Conservation (phyloP, 1,140 invertebrate species). For the Drosophila sp. region DNA sequence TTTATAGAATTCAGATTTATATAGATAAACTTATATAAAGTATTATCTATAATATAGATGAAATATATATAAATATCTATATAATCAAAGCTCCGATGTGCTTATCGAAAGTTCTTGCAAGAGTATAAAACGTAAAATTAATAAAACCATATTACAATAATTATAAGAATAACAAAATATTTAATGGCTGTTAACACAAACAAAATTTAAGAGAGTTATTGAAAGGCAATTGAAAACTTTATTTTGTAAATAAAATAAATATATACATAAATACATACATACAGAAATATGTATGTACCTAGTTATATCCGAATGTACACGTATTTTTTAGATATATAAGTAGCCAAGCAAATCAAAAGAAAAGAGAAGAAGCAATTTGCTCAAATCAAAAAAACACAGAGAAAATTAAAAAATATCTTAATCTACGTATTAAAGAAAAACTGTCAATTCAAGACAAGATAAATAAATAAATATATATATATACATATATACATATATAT, state of each 20-base stretch:
- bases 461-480: conserved; percentile 34
- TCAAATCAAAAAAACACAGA: conserved; percentile 41
- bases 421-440: conserved; percentile 27
- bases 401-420: conserved; percentile 19
- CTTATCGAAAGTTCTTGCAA: neutral
- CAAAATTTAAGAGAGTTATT: conserved; percentile 19
- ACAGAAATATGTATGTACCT: neutral
- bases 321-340: conserved; percentile 8
- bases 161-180: conserved; percentile 58
- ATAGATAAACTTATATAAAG: too few relatives aligned
- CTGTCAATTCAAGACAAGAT: conserved; percentile 68
- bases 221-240: conserved; percentile 21
- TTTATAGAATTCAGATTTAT: too few relatives aligned
- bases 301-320: conserved; percentile 4
- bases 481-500: conserved; percentile 12
- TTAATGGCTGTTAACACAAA: conserved; percentile 64
- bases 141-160: conserved; percentile 52
- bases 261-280: conserved; percentile 12
- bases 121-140: neutral
- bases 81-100: too few relatives aligned
- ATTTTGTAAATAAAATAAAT: conserved; percentile 34
- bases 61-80: too few relatives aligned
- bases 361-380: conserved; percentile 49
- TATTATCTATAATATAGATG: too few relatives aligned
- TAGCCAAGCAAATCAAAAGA: conserved; percentile 30